These are phyloP conservation scores for Manis crassicaudata DNA, from an alignment of 2,797 vertebrate genomes.

Conservation along the genomic window DNA sequence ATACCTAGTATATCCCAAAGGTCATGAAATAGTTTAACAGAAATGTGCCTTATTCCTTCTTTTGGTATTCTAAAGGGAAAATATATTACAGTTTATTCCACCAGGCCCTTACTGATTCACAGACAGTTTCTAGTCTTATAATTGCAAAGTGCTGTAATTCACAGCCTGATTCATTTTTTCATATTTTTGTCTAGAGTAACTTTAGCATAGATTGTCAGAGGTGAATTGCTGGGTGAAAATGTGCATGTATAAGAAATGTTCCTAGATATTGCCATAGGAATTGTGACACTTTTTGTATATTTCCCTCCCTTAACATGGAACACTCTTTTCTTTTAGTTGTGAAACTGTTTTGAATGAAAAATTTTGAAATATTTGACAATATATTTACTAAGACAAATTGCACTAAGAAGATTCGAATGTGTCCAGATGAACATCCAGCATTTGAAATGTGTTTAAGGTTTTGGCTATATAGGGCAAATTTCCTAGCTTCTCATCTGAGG, in stretches of 20 bases:
- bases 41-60: neutral
- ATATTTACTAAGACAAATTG: constrained; percentile 3
- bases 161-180: neutral
- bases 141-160: neutral
- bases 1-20: neutral
- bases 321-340: neutral
- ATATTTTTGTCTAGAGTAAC: neutral
- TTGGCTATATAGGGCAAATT: neutral
- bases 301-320: neutral
- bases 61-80: neutral
- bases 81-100: neutral
- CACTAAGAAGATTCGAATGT: neutral
- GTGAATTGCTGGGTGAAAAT: neutral
- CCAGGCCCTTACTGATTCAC: neutral
- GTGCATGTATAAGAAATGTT: neutral
- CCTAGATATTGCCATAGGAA: neutral
- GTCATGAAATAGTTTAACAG: neutral
- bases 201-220: neutral
- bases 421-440: neutral
- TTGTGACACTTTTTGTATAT: neutral
- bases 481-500: neutral
- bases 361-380: neutral
- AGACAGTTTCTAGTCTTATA: neutral
- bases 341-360: neutral
- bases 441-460: neutral